Conservation (phyloP, 2,113 vertebrate genomes). For the Microtus pennsylvanicus region DNA sequence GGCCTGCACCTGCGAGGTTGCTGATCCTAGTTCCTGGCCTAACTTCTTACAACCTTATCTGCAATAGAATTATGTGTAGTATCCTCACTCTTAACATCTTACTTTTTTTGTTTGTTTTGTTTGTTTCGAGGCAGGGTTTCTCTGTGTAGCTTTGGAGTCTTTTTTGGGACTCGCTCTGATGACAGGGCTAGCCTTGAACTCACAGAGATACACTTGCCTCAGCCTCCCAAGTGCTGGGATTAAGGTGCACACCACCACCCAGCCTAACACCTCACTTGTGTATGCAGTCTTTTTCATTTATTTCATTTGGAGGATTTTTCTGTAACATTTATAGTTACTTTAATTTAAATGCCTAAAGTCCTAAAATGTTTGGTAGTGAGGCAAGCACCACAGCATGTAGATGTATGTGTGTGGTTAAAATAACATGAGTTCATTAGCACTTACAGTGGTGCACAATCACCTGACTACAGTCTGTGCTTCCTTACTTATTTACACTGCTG, state of each 20-base stretch:
- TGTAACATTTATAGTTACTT: background rate
- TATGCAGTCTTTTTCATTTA: background rate
- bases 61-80: background rate
- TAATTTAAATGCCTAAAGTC: constrained; percentile 36
- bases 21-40: background rate
- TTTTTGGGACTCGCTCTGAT: no score
- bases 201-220: no score
- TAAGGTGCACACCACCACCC: no score
- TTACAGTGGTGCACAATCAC: background rate
- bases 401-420: background rate
- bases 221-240: no score
- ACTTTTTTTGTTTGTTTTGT: no score
- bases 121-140: no score
- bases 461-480: background rate
- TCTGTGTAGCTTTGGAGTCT: no score
- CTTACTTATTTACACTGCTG: background rate
- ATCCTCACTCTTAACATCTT: no score
- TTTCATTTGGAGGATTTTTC: background rate
- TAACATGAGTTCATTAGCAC: background rate
- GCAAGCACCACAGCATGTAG: background rate
- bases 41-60: background rate
- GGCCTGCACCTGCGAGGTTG: background rate
- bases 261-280: rapidly evolving
- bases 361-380: background rate
- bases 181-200: no score